Conservation (phyloP, 2,888 invertebrate genomes). For the Gymnoscelis rufifasciata region DNA sequence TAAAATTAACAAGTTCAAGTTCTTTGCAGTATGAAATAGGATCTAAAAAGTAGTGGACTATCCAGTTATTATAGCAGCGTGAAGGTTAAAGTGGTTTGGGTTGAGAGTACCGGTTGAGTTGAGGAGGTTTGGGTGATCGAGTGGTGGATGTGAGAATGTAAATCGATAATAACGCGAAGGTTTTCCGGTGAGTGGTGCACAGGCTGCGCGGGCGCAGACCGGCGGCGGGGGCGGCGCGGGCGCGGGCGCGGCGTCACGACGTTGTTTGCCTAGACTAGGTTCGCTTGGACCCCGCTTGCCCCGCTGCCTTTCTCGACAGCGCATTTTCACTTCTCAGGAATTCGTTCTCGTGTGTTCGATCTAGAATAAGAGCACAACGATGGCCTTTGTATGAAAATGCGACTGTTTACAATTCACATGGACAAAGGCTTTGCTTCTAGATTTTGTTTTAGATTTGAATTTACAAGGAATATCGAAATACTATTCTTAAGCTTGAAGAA, state of each 20-base stretch:
- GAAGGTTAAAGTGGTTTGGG: conserved; percentile 17
- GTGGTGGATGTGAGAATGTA: conserved; percentile 43
- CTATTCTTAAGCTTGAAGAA: neutral
- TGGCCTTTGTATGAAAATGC: conserved; percentile 20
- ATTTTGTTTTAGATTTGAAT: neutral
- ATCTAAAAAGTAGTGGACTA: conserved; percentile 13
- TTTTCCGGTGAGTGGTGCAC: conserved; percentile 49
- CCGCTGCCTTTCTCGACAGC: conserved; percentile 37
- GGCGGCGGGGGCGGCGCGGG: conserved; percentile 31
- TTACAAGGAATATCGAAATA: neutral
- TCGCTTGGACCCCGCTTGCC: conserved; percentile 30
- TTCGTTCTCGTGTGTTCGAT: conserved; percentile 31
- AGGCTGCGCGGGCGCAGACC: conserved; percentile 38
- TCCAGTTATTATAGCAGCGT: conserved; percentile 21
- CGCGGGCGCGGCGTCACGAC: conserved; percentile 49
- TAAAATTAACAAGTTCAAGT: conserved; percentile 21
- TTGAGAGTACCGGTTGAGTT: conserved; percentile 36
- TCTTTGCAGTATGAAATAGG: conserved; percentile 14
- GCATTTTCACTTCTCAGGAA: conserved; percentile 38
- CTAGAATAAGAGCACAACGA: conserved; percentile 25
- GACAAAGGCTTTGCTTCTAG: neutral
- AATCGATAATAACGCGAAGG: conserved; percentile 58
- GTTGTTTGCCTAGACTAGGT: conserved; percentile 69
- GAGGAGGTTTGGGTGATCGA: conserved; percentile 51
- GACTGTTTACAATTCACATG: conserved; percentile 5